Base-by-base conservation (phyloP, 2,797 vertebrate species). In the Dromococcyx pavoninus region DNA sequence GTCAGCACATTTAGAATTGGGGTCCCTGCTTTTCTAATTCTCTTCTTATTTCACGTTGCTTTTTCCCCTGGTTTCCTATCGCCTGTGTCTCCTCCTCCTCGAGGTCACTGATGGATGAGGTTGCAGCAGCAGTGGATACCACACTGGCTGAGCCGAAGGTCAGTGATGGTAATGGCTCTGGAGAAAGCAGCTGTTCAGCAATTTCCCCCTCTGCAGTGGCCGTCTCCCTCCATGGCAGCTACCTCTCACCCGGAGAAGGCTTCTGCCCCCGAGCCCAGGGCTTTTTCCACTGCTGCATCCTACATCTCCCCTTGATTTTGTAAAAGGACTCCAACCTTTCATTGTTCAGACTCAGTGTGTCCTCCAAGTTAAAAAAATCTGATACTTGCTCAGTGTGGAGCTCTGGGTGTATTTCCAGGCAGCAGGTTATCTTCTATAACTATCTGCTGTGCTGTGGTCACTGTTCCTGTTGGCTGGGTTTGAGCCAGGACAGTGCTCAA, bases 21-120 rank as follows among this genome's bases (percentile, higher is more conserved):
- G 94, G 91, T 93, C 92, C 93, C 94, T 93, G 93, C 89, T 95
- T 96, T 76, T 91, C 89, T 91, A 77, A 93, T 95, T 89, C 95
- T 74, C 81, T 89, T 15, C 87, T 79, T 89, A 71, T 82, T 89
- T 76, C 86, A 11, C 1, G 1, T 95, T 32, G 72, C 75, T 61
- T 88, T 86, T 91, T 86, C 8, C 2, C 77, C 57, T 21, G 64
- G 64, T n/a, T 85, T 70, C 64, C 92, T 44, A 39, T 81, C 5
- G 19, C 81, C 89, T 3, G 41, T n/a, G 77, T 73, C 77, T 64
- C 84, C 86, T 79, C 93, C 73, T 94, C 76, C 80, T 67, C 9
- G 5, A 56, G 75, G 75, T 83, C 51, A 10, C 93, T 95, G 95
- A 95, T 95, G 93, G 93, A 95, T 96, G 96, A 89, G 95, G 77